These are phyloP conservation scores for Pterobdella sp. DNA, from an alignment of 2,888 invertebrate species.

Conservation along the genomic window DNA sequence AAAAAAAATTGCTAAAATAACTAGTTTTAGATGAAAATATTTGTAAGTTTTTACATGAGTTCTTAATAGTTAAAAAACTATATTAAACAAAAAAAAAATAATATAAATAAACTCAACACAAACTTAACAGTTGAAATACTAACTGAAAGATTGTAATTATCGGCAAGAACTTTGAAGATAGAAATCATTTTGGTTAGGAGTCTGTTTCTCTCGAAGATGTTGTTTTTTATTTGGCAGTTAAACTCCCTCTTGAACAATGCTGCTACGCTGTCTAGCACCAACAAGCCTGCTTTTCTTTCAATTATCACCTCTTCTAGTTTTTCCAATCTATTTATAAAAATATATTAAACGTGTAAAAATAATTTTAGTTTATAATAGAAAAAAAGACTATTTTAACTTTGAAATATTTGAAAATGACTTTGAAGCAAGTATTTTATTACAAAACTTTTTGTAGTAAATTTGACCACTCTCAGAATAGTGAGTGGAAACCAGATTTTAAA, in stretches of 20 bases:
- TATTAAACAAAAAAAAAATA: slow-evolving; percentile 2
- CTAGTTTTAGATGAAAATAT: too few species aligned
- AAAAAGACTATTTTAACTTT: too few species aligned
- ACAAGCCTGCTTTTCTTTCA: slow-evolving; percentile 38
- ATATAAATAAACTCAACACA: neutral
- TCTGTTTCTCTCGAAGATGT: slow-evolving; percentile 41
- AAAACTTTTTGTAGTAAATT: too few species aligned
- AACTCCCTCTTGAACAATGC: slow-evolving; percentile 45
- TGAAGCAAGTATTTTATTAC: too few species aligned
- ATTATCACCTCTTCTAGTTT: slow-evolving; percentile 43
- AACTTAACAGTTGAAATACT: slow-evolving; percentile 32
- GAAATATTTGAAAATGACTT: too few species aligned
- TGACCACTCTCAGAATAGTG: too few species aligned
- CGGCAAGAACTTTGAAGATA: slow-evolving; percentile 42
- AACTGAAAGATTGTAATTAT: slow-evolving; percentile 43
- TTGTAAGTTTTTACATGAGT: too few species aligned
- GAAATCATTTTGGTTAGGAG: slow-evolving; percentile 42
- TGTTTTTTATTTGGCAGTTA: slow-evolving; percentile 36
- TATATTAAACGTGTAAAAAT: too few species aligned
- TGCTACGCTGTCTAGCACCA: slow-evolving; percentile 45
- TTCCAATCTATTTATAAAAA: slow-evolving; percentile 40
- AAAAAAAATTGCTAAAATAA: too few species aligned
- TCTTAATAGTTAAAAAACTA: too few species aligned
- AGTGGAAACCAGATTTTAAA: too few species aligned
- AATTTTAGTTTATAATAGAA: too few species aligned